These are phyloP conservation scores for Bombylius discolor DNA, from an alignment of 2,888 invertebrate genomes.

Conservation along the genomic window DNA sequence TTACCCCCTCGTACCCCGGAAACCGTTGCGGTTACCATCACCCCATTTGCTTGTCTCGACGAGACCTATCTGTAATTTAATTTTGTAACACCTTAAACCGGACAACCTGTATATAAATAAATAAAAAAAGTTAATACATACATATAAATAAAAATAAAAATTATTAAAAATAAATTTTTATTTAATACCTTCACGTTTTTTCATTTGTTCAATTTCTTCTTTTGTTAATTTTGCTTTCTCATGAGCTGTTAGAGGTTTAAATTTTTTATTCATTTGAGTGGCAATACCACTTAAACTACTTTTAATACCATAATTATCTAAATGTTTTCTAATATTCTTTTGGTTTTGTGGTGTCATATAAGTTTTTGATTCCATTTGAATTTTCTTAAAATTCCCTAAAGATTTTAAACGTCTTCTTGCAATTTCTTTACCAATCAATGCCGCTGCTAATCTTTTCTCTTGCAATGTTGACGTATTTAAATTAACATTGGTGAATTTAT, in stretches of 20 bases:
- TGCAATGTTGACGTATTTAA: not conserved
- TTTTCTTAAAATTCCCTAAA: constrained; percentile 8
- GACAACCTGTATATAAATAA: too few species aligned
- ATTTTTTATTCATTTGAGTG: not conserved
- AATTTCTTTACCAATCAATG: constrained; percentile 9
- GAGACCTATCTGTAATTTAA: too few species aligned
- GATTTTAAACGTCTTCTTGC: constrained; percentile 10
- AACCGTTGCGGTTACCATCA: too few species aligned
- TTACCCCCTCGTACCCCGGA: too few species aligned
- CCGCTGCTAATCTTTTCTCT: not conserved
- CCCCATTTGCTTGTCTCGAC: too few species aligned
- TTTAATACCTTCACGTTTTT: constrained; percentile 4
- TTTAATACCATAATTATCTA: not conserved
- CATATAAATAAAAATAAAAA: too few species aligned
- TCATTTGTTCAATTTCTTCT: constrained; percentile 9
- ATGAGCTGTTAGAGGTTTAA: constrained; percentile 7
- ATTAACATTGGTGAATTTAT: not conserved
- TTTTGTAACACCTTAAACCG: too few species aligned
- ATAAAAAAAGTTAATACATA: too few species aligned
- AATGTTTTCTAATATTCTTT: not conserved
- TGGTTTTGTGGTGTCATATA: not conserved
- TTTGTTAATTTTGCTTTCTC: constrained; percentile 11
- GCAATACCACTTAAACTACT: not conserved
- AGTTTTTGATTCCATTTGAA: constrained; percentile 8
- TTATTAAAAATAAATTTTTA: not conserved